Base-by-base conservation (phyloP, 2,113 vertebrate genomes). In the Notiomystis cincta region DNA sequence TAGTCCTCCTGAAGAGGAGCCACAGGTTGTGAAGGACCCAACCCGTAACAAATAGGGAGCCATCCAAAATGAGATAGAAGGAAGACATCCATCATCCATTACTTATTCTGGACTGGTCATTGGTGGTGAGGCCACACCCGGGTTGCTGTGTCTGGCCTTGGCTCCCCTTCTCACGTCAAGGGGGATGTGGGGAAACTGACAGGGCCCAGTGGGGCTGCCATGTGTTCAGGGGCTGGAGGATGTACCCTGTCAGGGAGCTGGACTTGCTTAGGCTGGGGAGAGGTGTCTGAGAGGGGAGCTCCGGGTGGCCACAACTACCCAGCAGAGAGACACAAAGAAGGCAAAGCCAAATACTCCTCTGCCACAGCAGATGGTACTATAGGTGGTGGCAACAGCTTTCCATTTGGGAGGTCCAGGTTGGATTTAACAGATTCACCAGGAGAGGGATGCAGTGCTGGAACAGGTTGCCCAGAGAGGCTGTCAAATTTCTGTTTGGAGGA, bases 71-170 rank as follows among this genome's bases (percentile, higher is more conserved):
- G 27, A 60, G 25, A 47, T 25, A 50, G 22, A 19, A 71, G 23
- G 40, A 53, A 37, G 35, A 20, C 20, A 62, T 30, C 28, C 33
- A 58, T 20, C 2, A 3, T 0, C 17, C 11, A 5, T 54, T 76
- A 28, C 3, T 65, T 47, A 23, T 33, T 48, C 44, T 13, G 27
- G 18, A 22, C 11, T 0, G 0, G 7, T 75, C 24, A 8, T 4
- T 82, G 24, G 31, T 53, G 28, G 11, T 9, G n/a, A 79, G 33
- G 51, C 42, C 6, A 5, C 4, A 38, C 16, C 33, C 82, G 65
- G 4, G 21, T 48, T 48, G 16, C n/a, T 57, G 28, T 71, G 23
- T 16, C 38, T 0, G 0, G 9, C n/a, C 48, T 78, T 12, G 2
- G 22, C 9, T 83, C 3, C 27, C 14, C 11, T 82, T 82, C 35